These are phyloP conservation scores for Orchestia grillus DNA, from an alignment of 1,140 invertebrate genomes.

Conservation along the genomic window DNA sequence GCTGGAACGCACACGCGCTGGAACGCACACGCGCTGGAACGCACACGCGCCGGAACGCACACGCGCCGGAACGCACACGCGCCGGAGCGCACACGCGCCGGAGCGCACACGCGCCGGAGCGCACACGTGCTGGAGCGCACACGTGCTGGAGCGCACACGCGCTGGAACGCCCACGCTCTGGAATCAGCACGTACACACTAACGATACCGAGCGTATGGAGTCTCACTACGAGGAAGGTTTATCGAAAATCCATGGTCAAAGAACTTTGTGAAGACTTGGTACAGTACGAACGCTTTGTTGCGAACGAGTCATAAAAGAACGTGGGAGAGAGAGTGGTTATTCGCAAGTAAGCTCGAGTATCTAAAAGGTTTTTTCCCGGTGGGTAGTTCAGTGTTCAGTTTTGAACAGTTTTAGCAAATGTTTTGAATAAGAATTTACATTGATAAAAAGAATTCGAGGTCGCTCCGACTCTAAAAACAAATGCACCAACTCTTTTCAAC, in stretches of 20 bases:
- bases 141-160: too few relatives aligned
- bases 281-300: background rate
- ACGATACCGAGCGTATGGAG: background rate
- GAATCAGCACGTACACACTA: background rate
- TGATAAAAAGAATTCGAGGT: background rate
- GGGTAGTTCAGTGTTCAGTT: background rate
- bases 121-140: too few relatives aligned
- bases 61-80: too few relatives aligned
- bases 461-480: background rate
- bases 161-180: too few relatives aligned
- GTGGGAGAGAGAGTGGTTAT: background rate
- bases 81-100: too few relatives aligned
- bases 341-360: background rate
- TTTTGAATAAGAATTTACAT: background rate
- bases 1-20: too few relatives aligned
- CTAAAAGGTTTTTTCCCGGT: background rate
- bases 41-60: too few relatives aligned
- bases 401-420: background rate
- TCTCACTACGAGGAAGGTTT: background rate
- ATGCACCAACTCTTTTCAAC: background rate
- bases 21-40: too few relatives aligned
- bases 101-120: too few relatives aligned
- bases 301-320: background rate
- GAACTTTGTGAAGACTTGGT: background rate
- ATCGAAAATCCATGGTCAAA: background rate